Evolutionary conservation across 2,797 vertebrate species (phyloP).

Genomic region (Scolopax rusticola): DNA sequence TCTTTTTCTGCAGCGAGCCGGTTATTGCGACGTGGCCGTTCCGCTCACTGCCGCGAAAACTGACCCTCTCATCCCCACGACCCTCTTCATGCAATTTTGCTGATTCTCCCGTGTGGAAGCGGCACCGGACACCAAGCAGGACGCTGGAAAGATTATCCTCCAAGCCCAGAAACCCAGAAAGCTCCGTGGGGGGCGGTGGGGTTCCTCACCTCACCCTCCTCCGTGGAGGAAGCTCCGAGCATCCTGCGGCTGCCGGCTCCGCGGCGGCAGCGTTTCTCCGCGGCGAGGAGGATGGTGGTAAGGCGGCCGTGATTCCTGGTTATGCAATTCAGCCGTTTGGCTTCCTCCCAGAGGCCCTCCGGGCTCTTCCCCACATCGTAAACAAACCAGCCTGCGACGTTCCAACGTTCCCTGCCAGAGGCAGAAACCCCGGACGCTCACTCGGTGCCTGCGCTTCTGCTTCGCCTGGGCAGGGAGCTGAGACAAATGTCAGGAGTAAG

Average conservation of each 20-base stretch:
- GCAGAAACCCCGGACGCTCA: neutral
- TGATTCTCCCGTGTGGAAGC: neutral
- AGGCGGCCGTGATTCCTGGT: neutral
- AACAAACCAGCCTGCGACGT: neutral
- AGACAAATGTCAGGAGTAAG: neutral
- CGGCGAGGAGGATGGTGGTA: neutral
- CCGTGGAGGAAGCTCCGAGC: neutral
- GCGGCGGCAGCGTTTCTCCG: neutral
- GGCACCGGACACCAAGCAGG: rapidly evolving
- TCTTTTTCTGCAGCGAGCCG: neutral
- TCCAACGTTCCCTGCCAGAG: neutral
- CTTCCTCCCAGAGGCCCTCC: neutral
- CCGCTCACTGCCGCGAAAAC: rapidly evolving
- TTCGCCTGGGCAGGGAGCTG: neutral
- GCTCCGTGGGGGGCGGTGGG: rapidly evolving
- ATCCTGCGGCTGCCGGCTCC: neutral
- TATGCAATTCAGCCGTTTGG: neutral
- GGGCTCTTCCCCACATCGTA: neutral
- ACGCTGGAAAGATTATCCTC: neutral
- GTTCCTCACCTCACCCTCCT: neutral
- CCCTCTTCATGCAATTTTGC: neutral
- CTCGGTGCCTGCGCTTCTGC: neutral
- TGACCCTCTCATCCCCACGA: neutral
- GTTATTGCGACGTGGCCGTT: neutral
- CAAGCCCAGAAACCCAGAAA: neutral